These are phyloP conservation scores for Bagarius yarrelli DNA, from an alignment of 2,113 vertebrate species.

Conservation along the genomic window DNA sequence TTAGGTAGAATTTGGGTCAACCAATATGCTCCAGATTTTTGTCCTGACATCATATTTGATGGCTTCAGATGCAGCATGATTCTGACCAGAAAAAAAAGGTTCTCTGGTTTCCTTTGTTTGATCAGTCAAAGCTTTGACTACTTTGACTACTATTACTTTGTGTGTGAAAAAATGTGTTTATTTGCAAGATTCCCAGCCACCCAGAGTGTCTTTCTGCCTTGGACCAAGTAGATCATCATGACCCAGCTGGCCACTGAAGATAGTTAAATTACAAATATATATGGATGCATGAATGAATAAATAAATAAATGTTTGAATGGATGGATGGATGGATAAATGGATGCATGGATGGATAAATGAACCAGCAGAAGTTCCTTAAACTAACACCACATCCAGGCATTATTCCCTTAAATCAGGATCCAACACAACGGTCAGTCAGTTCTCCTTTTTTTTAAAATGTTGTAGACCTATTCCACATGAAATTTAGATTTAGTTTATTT, in stretches of 20 bases:
- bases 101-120: background rate
- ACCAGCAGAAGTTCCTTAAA: too few species aligned
- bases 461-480: background rate
- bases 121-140: background rate
- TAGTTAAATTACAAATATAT: too few species aligned
- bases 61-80: background rate
- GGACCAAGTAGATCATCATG: background rate
- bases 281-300: background rate
- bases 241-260: background rate
- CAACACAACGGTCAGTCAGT: too few species aligned
- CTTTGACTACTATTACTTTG: background rate
- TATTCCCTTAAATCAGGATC: too few species aligned
- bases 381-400: too few species aligned
- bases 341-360: too few species aligned
- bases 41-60: too few species aligned
- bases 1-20: background rate
- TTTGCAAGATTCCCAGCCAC: background rate
- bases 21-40: too few species aligned
- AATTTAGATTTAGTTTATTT: background rate
- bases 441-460: background rate
- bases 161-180: background rate
- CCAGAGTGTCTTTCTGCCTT: background rate
- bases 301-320: too few species aligned
- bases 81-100: background rate
- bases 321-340: too few species aligned